A percentile compares a stretch with the other conserved stretches of the same genome.
phyloP scores from a whole-genome alignment of 2,888 invertebrate species.

The Dasysyrphus albostriatus region DNA sequence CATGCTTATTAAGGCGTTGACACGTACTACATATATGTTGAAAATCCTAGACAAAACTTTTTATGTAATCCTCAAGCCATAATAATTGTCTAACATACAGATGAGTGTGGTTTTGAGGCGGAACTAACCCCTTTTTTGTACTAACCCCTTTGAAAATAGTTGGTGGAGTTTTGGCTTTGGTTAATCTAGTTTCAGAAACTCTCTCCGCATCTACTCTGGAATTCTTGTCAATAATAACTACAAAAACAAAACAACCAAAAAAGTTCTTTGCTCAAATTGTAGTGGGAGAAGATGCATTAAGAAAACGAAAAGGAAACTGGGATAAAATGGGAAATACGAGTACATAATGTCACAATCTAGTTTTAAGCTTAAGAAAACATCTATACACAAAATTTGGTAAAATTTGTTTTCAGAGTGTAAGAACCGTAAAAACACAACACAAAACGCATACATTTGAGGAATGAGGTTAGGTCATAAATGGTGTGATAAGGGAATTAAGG shows the following conservation, averaged over 20 bases:
- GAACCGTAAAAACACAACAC: too few species aligned
- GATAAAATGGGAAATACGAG: background rate
- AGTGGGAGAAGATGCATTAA: slow-evolving; percentile 40
- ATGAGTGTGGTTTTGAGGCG: slow-evolving; percentile 34
- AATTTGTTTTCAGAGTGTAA: background rate
- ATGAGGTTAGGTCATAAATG: too few species aligned
- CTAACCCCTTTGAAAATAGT: slow-evolving; percentile 35
- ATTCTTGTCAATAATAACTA: slow-evolving; percentile 54
- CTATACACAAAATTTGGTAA: background rate
- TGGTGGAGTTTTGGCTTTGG: slow-evolving; percentile 59
- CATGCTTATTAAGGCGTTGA: slow-evolving; percentile 68
- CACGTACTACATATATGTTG: slow-evolving; percentile 53
- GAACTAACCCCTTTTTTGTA: slow-evolving; percentile 17
- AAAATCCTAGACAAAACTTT: slow-evolving; percentile 64
- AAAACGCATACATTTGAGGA: too few species aligned
- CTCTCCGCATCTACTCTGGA: slow-evolving; percentile 43
- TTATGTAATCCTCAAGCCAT: slow-evolving; percentile 72
- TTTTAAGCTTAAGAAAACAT: background rate
- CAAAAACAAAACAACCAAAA: slow-evolving; percentile 32
- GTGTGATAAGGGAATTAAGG: too few species aligned
- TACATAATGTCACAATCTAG: background rate
- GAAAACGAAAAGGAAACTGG: background rate
- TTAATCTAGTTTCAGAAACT: slow-evolving; percentile 68
- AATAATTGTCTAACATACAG: slow-evolving; percentile 71
- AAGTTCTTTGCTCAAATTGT: slow-evolving; percentile 44